These are phyloP conservation scores for Plumapathes pennacea DNA, from an alignment of 92 coral and sea anemone species.

Conservation along the genomic window DNA sequence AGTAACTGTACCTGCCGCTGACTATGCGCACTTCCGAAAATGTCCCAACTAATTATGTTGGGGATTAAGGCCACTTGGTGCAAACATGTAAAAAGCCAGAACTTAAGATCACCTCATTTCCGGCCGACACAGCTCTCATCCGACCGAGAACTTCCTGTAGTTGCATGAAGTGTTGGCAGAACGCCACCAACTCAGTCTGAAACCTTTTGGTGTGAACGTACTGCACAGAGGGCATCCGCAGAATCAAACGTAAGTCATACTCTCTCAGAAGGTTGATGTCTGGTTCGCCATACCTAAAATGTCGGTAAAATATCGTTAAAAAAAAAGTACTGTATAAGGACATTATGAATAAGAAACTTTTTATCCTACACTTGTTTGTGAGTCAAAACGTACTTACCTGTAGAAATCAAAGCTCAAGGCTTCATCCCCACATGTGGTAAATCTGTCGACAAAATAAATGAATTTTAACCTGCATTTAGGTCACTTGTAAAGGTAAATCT, in stretches of 20 bases:
- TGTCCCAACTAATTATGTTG: no score
- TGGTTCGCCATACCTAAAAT: slow-evolving; percentile 72
- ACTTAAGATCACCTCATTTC: slow-evolving; percentile 68
- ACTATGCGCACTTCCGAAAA: background rate
- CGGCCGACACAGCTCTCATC: slow-evolving; percentile 94
- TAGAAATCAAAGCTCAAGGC: slow-evolving; percentile 84
- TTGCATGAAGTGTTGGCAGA: slow-evolving; percentile 87
- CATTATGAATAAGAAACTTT: background rate
- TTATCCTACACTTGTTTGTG: background rate
- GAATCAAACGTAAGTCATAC: slow-evolving; percentile 79
- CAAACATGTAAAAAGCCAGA: background rate
- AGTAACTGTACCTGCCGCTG: no score
- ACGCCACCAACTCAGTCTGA: slow-evolving; percentile 95
- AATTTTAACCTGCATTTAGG: background rate
- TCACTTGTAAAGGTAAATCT: no score
- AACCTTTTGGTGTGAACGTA: slow-evolving; percentile 96
- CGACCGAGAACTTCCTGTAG: slow-evolving; percentile 94
- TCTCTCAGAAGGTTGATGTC: slow-evolving; percentile 74
- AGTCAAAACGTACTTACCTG: slow-evolving; percentile 33
- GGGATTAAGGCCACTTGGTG: no score
- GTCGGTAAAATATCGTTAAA: background rate
- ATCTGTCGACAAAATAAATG: slow-evolving; percentile 40
- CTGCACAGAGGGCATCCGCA: slow-evolving; percentile 97
- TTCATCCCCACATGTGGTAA: slow-evolving; percentile 94
- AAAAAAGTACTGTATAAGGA: background rate